Evolutionary conservation across 37 sponge, comb jelly and placozoan species (phyloP), one percentile per base, ranked within the genome.

Genomic region (Halichondria panicea): DNA sequence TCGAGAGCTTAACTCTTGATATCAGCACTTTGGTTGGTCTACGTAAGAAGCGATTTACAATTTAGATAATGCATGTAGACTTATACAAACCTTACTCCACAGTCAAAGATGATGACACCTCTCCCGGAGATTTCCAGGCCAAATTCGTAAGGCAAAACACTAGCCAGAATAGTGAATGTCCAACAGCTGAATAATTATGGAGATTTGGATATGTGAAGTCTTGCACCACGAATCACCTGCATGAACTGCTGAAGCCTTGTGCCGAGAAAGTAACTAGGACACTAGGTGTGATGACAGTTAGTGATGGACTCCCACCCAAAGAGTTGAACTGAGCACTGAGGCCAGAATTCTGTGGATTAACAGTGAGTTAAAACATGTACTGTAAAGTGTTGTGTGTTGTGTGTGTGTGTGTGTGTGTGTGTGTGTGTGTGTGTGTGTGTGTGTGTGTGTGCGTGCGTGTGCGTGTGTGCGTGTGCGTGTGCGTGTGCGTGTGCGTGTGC

Each of bases 271-370:
- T 40, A 24, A 39, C 43, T 24, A 42, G 43, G 22, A 66, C 43
- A 3, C 43, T 42, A 22, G 43, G 67, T 38, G 41, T 66, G 43
- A 37, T 21, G 4, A 43, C 19, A 32, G 33, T 36, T 31, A 76
- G 43, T 7, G 9, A 32, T 25, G 77, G 77, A 22, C 24, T n/a
- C 28, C 63, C 66, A 3, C 77, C 77, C 28, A 76, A 50, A 44
- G 63, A 62, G 33, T 62, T 24, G 33, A 63, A 76, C 75, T 74
- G 75, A 41, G 35, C 7, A 57, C 42, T 74, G 34, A 74, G 75
- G 38, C 42, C 56, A 60, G 57, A 9, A 15, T 13, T 31, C 44
- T 57, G 55, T n/a, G n/a, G n/a, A n/a, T n/a, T n/a, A n/a, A n/a
- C n/a, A n/a, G n/a, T n/a, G n/a, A n/a, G n/a, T n/a, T n/a, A n/a